Evolutionary conservation across 2,888 invertebrate genomes (phyloP).

Genomic region (Siphonodentalium dalli): DNA sequence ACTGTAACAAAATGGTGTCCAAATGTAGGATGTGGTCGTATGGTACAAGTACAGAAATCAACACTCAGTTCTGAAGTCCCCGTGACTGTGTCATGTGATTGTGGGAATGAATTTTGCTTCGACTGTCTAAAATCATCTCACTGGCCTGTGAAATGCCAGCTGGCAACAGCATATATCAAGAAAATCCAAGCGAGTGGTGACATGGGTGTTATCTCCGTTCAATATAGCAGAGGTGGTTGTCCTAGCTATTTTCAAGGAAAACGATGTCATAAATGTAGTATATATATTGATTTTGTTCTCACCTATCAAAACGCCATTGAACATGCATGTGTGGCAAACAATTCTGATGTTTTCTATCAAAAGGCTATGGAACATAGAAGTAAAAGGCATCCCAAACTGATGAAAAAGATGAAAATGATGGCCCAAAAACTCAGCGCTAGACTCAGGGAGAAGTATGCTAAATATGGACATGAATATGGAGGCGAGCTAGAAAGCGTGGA

Average conservation of each 20-base stretch:
- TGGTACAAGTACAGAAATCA: slow-evolving; percentile 21
- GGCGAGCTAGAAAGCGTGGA: too few relatives aligned
- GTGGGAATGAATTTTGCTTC: slow-evolving; percentile 36
- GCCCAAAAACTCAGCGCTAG: too few relatives aligned
- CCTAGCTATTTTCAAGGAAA: slow-evolving; percentile 32
- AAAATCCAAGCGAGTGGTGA: slow-evolving; percentile 29
- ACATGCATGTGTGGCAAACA: slow-evolving; percentile 30
- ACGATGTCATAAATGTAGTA: slow-evolving; percentile 37
- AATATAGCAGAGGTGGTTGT: background rate
- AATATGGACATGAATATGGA: too few relatives aligned
- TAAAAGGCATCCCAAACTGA: too few relatives aligned
- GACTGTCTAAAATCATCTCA: slow-evolving; percentile 36
- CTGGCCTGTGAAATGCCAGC: slow-evolving; percentile 41
- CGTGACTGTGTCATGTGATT: slow-evolving; percentile 28
- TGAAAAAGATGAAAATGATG: too few relatives aligned
- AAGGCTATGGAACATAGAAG: too few relatives aligned
- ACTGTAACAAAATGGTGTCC: slow-evolving; percentile 42
- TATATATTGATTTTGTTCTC: slow-evolving; percentile 38
- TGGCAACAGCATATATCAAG: slow-evolving; percentile 21
- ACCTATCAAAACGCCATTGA: slow-evolving; percentile 40
- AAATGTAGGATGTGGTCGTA: slow-evolving; percentile 34
- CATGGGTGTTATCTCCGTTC: slow-evolving; percentile 13
- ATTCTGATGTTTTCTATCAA: too few relatives aligned
- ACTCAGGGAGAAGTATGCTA: too few relatives aligned
- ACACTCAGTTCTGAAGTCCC: slow-evolving; percentile 8